Evolutionary conservation across 2,113 vertebrate species (phyloP), one percentile per base, ranked within the genome.

Genomic region (Perca flavescens): DNA sequence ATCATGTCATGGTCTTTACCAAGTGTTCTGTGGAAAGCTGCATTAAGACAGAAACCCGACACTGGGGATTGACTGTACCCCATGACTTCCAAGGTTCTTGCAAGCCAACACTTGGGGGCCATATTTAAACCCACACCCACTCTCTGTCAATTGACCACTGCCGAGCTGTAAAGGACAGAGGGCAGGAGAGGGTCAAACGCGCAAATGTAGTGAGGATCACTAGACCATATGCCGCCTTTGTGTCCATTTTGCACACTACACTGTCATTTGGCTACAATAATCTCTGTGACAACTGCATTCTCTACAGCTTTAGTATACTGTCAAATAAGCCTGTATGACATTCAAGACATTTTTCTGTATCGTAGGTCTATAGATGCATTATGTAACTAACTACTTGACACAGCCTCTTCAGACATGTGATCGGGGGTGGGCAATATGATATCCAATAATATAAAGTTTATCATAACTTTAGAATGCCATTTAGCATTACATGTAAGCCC

Each of bases 41-140:
- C 80, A 89, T 64, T 25, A 72, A 82, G 71, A 79, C 79, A 88
- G 90, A 93, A 92, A 93, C 73, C 79, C 1, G 74, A 93, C 83
- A 88, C 92, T 78, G 22, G 9, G 74, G 81, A 92, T 85, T 64
- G 86, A 86, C 81, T 85, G 71, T 34, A 52, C 82, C 14, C 50
- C 52, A 50, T 83, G 85, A 90, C 84, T 82, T 79, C 34, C 79
- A 83, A 79, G 52, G 61, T 74, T 79, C 60, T 63, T 79, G 83
- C 56, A 90, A 90, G 81, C 65, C 60, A 79, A 89, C 64, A 86
- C 85, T 15, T 12, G 14, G 65, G 22, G 46, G 17, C 88, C 88
- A 89, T 67, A 65, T 82, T 86, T 22, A 85, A 76, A 46, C 43
- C 77, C 69, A 36, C n/a, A 19, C 14, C 53, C 47, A 10, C 40